Percentiles rank a stretch among this genome's conserved stretches.
These are phyloP conservation scores for Synchiropus splendidus DNA, from an alignment of 2,113 vertebrate species.

Conservation along the genomic window DNA sequence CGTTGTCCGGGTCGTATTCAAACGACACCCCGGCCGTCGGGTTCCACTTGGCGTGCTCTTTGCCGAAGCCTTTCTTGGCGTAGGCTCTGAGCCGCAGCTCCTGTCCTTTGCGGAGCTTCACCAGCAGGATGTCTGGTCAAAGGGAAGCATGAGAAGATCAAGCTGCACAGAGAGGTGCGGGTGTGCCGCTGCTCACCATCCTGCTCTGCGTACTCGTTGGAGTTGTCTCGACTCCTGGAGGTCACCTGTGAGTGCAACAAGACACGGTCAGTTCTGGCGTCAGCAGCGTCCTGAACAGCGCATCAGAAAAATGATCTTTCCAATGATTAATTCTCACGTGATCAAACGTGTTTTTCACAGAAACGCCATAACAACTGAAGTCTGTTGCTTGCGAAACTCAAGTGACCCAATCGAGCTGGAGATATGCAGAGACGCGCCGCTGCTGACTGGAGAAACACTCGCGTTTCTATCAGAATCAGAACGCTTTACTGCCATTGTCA, in stretches of 20 bases:
- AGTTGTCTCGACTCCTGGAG: conserved; percentile 90
- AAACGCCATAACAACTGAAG: too few relatives aligned
- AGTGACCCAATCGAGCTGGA: too few relatives aligned
- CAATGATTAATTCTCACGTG: too few relatives aligned
- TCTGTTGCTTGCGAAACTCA: too few relatives aligned
- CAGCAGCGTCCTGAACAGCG: too few relatives aligned
- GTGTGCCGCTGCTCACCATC: conserved; percentile 67
- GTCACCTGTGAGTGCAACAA: conserved; percentile 72
- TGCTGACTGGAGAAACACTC: too few relatives aligned
- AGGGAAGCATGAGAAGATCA: neutral
- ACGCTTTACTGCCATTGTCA: too few relatives aligned
- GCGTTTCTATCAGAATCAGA: too few relatives aligned
- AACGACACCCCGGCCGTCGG: conserved; percentile 93
- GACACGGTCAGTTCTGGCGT: conserved; percentile 10
- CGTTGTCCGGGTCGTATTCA: conserved; percentile 94
- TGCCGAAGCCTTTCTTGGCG: conserved; percentile 96
- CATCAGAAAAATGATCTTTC: too few relatives aligned
- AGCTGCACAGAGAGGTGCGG: neutral
- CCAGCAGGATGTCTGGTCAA: conserved; percentile 83
- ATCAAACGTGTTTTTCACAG: too few relatives aligned
- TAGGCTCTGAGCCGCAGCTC: conserved; percentile 88
- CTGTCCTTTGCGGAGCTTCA: conserved; percentile 94
- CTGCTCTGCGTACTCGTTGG: conserved; percentile 93
- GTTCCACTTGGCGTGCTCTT: conserved; percentile 98
- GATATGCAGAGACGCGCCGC: too few relatives aligned